Percentiles rank a stretch among this genome's conserved stretches.
These are phyloP conservation scores for Pomatorhinus ruficollis DNA, from an alignment of 2,113 vertebrate genomes.

Conservation along the genomic window DNA sequence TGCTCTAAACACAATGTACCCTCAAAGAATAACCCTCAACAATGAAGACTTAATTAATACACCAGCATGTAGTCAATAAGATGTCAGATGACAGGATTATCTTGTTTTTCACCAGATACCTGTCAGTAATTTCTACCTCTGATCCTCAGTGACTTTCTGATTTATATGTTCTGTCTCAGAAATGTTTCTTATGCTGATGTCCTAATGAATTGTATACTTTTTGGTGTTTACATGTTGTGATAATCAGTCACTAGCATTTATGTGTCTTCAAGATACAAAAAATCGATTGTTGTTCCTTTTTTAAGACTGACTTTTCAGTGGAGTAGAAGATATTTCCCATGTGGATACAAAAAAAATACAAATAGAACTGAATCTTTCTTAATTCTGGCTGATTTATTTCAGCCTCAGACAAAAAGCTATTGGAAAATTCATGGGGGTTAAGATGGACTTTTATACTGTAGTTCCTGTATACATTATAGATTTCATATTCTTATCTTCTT, in stretches of 20 bases:
- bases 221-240: background rate
- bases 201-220: background rate
- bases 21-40: background rate
- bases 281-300: background rate
- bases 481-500: conserved; percentile 11
- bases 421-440: background rate
- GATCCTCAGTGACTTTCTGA: background rate
- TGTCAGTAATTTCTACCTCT: background rate
- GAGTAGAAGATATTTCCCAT: background rate
- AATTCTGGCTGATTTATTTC: background rate
- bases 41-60: background rate
- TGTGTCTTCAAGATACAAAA: background rate
- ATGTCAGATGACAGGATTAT: background rate
- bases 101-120: background rate
- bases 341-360: background rate
- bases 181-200: background rate
- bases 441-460: background rate
- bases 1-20: background rate
- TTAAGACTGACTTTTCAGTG: background rate
- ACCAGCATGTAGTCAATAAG: background rate
- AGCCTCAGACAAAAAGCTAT: background rate
- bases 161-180: background rate
- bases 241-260: background rate
- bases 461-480: background rate
- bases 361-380: background rate